Base-by-base conservation (phyloP, 1,140 invertebrate species). In the Thrips palmi region DNA sequence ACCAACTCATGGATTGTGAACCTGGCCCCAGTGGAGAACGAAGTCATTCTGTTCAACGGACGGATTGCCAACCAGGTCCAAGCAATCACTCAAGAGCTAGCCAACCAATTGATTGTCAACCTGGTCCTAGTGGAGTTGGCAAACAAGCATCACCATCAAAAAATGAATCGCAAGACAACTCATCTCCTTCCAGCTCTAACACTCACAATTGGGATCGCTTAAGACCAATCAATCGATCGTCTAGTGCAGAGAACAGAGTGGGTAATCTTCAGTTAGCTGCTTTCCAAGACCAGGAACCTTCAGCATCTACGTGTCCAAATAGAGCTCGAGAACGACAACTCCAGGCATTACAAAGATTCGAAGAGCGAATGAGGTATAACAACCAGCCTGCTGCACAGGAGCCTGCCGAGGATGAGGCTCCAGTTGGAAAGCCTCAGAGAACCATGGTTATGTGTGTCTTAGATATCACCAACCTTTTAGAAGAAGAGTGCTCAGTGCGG, bases 361-460 rank as follows among this genome's bases (percentile, higher is more conserved):
- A 73, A 49, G 63, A 70, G 39, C 55, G 60, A 47, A 50, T 70
- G 43, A 52, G 56, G 15, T 18, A 18, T 20, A 14, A 28, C 4
- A 23, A 30, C 21, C 11, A 37, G 5, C 36, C 32, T 15, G 7
- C 3, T 8, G 28, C 22, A 18, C 17, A 32, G 29, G 14, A 41
- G 33, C 44, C 33, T 28, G 43, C 48, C 40, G 49, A 55, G 32
- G 51, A 54, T 39, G 49, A 48, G 37, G 53, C 52, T 17, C 53
- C 54, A 49, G 36, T 55, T 43, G 4, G 50, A 23, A 31, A 40
- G 10, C 41, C 18, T 40, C 47, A n/a, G 45, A 47, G 24, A n/a
- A n/a, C n/a, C n/a, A 49, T 91, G 48, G 73, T 74, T 23, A 67
- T 91, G 52, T 87, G 84, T 62, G 76, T 88, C n/a, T 60, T 91